Conservation (phyloP, 2,797 vertebrate genomes). For the Malurus leucopterus region DNA sequence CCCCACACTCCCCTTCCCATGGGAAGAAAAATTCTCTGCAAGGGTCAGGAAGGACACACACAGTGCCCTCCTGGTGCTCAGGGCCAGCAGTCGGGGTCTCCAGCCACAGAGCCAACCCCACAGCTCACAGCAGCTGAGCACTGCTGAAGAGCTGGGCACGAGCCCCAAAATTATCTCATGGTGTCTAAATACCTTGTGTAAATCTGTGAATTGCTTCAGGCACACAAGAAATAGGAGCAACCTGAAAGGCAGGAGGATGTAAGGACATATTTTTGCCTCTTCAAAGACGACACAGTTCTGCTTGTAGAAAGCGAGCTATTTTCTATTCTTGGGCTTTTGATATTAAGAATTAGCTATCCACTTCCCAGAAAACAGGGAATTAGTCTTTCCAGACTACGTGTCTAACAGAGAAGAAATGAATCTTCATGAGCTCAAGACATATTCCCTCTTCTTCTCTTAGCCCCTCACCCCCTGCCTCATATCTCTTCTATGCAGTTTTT, state of each 20-base stretch:
- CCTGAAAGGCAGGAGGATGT: background rate
- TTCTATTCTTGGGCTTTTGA: slow-evolving; percentile 4
- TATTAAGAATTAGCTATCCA: slow-evolving; percentile 17
- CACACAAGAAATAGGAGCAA: background rate
- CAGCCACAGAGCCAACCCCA: background rate
- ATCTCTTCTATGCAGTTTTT: slow-evolving; percentile 74
- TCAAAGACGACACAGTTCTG: background rate
- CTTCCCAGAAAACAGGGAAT: slow-evolving; percentile 48
- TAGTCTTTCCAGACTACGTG: background rate
- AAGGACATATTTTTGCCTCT: background rate
- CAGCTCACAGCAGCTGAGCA: background rate
- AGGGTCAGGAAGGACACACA: background rate
- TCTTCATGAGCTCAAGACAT: slow-evolving; percentile 46
- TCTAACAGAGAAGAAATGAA: slow-evolving; percentile 62
- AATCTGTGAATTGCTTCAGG: background rate
- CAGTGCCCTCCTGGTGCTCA: rapidly evolving
- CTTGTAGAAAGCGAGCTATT: background rate
- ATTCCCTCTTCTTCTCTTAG: slow-evolving; percentile 53
- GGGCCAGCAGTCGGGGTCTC: background rate
- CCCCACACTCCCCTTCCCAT: background rate
- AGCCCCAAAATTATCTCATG: rapidly evolving
- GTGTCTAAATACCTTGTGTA: background rate
- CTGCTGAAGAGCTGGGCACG: background rate
- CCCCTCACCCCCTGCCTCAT: slow-evolving; percentile 59
- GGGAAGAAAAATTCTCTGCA: background rate